A percentile compares a stretch with the other conserved stretches of the same genome.
These are phyloP conservation scores for Tragelaphus scriptus DNA, from an alignment of 2,113 vertebrate genomes.

Conservation along the genomic window DNA sequence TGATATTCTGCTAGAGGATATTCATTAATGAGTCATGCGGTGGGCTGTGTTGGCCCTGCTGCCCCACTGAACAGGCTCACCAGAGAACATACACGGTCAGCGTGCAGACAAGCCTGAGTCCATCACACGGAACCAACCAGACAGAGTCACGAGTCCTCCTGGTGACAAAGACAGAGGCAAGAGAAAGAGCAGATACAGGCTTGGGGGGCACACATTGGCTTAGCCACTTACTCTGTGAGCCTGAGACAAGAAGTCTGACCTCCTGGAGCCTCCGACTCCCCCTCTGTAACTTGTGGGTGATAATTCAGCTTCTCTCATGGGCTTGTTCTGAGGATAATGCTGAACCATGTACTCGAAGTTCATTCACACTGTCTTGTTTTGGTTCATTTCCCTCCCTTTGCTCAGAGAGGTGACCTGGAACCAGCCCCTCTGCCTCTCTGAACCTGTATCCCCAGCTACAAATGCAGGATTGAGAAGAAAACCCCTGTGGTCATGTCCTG, in stretches of 20 bases:
- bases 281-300: not conserved
- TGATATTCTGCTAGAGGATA: not conserved
- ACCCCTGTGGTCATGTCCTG: not conserved
- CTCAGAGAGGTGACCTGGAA: not conserved
- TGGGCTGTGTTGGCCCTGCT: not conserved
- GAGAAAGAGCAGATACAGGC: not conserved
- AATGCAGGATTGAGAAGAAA: not conserved
- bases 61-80: not conserved
- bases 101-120: not conserved
- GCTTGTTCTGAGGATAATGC: not conserved
- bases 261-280: not conserved
- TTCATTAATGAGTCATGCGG: not conserved
- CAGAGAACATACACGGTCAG: too few species aligned
- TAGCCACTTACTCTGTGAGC: not conserved
- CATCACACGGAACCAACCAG: not conserved
- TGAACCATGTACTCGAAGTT: not conserved
- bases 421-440: not conserved
- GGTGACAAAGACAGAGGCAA: not conserved
- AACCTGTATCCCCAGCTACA: not conserved
- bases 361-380: not conserved
- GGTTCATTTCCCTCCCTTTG: not conserved
- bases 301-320: not conserved
- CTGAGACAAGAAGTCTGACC: not conserved
- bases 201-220: accelerated
- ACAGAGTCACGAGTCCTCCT: not conserved